Evolutionary conservation across 2,797 vertebrate genomes (phyloP).

Genomic region (Furcifer pardalis): DNA sequence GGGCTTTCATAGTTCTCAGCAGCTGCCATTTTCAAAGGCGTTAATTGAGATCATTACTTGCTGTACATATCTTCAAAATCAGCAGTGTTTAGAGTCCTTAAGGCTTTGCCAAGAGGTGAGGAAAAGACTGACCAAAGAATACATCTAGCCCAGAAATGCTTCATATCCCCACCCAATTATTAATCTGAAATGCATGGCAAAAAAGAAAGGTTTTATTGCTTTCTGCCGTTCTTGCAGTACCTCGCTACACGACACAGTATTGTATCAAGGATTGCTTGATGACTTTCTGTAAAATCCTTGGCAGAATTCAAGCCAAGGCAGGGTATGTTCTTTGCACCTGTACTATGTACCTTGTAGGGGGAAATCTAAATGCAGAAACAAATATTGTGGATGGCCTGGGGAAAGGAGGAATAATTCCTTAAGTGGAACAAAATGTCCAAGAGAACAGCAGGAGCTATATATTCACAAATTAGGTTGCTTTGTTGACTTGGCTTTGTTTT

Average conservation of each 20-base stretch:
- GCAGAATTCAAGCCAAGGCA: neutral
- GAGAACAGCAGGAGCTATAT: too few species aligned
- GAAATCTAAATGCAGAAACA: too few species aligned
- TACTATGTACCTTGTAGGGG: too few species aligned
- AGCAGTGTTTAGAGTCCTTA: neutral
- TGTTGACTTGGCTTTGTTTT: too few species aligned
- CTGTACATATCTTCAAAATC: constrained; percentile 26
- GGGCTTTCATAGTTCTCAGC: constrained; percentile 34
- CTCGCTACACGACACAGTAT: too few species aligned
- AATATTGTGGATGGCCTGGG: too few species aligned
- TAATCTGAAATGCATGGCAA: neutral
- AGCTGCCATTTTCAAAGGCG: constrained; percentile 19
- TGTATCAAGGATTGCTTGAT: neutral
- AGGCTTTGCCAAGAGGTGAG: neutral
- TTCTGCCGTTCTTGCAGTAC: too few species aligned
- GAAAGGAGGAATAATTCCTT: too few species aligned
- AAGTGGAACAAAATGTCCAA: too few species aligned
- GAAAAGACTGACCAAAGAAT: too few species aligned
- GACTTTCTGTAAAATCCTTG: neutral
- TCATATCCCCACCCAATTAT: neutral
- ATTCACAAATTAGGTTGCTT: too few species aligned
- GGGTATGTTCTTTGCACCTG: too few species aligned
- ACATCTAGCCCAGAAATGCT: neutral
- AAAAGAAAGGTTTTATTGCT: neutral
- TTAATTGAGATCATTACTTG: constrained; percentile 43